Conservation (phyloP, 2,797 vertebrate genomes). For the Phrynocephalus forsythii region DNA sequence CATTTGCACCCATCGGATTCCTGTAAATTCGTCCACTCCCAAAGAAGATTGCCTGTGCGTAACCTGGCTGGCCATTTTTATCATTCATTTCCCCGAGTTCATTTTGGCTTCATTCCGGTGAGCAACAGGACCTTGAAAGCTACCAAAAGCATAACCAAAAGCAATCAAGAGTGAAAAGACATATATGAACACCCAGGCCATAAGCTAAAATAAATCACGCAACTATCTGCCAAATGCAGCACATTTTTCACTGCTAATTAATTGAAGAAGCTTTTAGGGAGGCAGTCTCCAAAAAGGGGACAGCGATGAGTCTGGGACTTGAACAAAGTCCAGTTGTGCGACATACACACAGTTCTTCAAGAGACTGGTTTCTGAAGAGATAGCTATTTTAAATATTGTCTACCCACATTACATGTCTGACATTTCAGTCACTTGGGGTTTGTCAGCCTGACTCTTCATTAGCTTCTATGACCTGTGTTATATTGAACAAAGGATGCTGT, state of each 20-base stretch:
- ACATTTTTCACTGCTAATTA: constrained; percentile 73
- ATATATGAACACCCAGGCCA: not conserved
- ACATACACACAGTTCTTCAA: constrained; percentile 53
- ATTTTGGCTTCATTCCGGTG: not conserved
- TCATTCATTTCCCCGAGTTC: not conserved
- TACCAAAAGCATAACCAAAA: not conserved
- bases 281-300: constrained; percentile 67
- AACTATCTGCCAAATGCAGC: constrained; percentile 68
- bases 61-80: not conserved
- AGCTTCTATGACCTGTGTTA: not conserved
- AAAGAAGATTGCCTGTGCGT: not conserved
- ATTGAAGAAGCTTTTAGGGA: constrained; percentile 64
- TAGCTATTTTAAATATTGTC: not conserved
- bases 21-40: not conserved
- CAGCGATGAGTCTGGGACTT: constrained; percentile 54
- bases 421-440: not conserved
- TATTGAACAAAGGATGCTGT: not conserved
- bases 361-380: constrained; percentile 35
- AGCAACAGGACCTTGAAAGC: constrained; percentile 4
- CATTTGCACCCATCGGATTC: not conserved
- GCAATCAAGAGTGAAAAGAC: not conserved
- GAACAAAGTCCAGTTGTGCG: constrained; percentile 68
- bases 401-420: not conserved
- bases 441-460: constrained; percentile 5
- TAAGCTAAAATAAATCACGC: constrained; percentile 17